Conservation (phyloP, 2,113 vertebrate genomes). For the Tympanuchus pallidicinctus region DNA sequence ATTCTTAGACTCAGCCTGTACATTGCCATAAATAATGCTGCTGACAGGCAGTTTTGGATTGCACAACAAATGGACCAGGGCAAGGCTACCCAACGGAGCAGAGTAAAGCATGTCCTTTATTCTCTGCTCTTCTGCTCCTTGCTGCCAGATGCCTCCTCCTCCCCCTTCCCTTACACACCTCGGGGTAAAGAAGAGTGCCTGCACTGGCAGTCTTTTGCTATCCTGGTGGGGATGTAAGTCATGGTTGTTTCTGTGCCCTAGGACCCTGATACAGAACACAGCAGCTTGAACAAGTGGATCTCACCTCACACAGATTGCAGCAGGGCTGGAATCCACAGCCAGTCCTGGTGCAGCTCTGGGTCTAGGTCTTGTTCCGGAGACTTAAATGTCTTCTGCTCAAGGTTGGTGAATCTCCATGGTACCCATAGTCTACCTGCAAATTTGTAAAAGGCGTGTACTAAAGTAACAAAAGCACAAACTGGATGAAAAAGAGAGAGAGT, state of each 20-base stretch:
- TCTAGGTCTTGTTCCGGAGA: background rate
- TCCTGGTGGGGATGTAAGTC: background rate
- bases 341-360: background rate
- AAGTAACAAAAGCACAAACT: background rate
- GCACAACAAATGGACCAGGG: constrained; percentile 49
- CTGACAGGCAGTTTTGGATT: constrained; percentile 61
- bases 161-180: background rate
- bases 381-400: background rate
- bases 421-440: background rate
- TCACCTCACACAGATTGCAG: background rate
- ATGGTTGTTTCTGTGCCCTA: background rate
- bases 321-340: background rate
- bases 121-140: background rate
- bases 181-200: background rate
- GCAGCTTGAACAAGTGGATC: accelerated
- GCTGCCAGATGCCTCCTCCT: background rate
- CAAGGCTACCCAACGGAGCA: background rate
- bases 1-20: constrained; percentile 6
- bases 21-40: constrained; percentile 45
- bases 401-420: background rate
- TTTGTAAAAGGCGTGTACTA: background rate
- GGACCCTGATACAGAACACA: background rate
- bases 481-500: background rate
- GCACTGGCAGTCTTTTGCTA: background rate
- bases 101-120: background rate